Conservation (phyloP, 2,113 vertebrate species). For the Sus scrofa region DNA sequence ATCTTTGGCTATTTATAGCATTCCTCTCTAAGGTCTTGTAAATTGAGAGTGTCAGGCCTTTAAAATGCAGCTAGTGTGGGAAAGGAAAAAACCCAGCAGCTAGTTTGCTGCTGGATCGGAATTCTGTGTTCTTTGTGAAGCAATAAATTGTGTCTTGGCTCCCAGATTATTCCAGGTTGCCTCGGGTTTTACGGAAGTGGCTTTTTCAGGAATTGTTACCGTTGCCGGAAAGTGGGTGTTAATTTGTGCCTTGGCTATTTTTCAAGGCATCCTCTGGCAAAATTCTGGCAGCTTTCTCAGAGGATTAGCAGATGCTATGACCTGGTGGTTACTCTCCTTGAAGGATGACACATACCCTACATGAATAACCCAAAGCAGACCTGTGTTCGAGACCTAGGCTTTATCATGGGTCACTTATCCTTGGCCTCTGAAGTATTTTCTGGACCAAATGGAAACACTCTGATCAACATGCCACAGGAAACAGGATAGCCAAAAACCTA, state of each 20-base stretch:
- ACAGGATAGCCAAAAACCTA: not conserved
- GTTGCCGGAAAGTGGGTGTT: constrained; percentile 60
- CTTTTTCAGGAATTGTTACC: constrained; percentile 66
- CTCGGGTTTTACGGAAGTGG: constrained; percentile 56
- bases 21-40: constrained; percentile 66
- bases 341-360: not conserved
- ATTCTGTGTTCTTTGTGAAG: constrained; percentile 63
- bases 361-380: not conserved
- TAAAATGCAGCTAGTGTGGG: constrained; percentile 74
- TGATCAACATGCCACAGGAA: not conserved
- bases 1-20: constrained; percentile 53
- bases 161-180: constrained; percentile 63
- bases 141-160: constrained; percentile 75
- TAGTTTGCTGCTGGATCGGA: constrained; percentile 3
- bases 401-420: not conserved
- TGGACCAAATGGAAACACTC: not conserved
- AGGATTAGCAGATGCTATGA: constrained; percentile 50
- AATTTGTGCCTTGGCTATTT: constrained; percentile 71
- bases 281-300: constrained; percentile 48
- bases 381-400: not conserved
- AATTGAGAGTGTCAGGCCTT: constrained; percentile 61
- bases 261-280: constrained; percentile 66
- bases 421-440: not conserved
- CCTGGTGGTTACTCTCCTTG: not conserved
- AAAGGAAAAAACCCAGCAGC: constrained; percentile 61